These are phyloP conservation scores for Lasius fuliginosus DNA, from an alignment of 2,888 invertebrate species.

Conservation along the genomic window DNA sequence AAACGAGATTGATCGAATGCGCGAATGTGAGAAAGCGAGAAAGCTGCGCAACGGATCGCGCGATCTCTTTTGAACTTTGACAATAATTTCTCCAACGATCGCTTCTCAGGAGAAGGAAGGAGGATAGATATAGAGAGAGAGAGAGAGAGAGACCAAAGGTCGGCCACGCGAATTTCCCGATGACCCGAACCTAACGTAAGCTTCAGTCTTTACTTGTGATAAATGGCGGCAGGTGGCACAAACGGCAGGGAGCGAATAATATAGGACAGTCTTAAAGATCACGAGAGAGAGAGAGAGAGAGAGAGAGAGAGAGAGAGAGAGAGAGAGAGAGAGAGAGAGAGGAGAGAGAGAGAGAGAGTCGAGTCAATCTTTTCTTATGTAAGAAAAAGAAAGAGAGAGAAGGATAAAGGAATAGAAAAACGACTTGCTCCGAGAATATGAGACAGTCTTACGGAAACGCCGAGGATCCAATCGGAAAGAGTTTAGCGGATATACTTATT, in stretches of 20 bases:
- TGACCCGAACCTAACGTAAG: neutral
- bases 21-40: neutral
- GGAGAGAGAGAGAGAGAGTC: neutral
- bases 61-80: conserved; percentile 18
- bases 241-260: neutral
- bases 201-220: conserved; percentile 1
- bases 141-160: neutral
- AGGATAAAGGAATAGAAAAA: neutral
- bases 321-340: neutral
- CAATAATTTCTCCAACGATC: neutral
- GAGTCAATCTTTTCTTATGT: neutral
- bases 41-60: neutral
- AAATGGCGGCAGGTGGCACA: neutral
- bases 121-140: neutral
- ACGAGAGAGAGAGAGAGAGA: neutral
- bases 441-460: neutral
- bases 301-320: neutral
- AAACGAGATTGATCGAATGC: neutral
- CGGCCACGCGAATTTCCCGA: neutral
- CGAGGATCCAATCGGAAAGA: neutral
- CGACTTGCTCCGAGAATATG: neutral
- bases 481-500: neutral
- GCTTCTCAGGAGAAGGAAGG: neutral
- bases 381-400: neutral
- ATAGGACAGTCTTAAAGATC: conserved; percentile 15